phyloP scores from a whole-genome alignment of 1,140 invertebrate genomes.

The Trachymyrmex cornetzi region DNA sequence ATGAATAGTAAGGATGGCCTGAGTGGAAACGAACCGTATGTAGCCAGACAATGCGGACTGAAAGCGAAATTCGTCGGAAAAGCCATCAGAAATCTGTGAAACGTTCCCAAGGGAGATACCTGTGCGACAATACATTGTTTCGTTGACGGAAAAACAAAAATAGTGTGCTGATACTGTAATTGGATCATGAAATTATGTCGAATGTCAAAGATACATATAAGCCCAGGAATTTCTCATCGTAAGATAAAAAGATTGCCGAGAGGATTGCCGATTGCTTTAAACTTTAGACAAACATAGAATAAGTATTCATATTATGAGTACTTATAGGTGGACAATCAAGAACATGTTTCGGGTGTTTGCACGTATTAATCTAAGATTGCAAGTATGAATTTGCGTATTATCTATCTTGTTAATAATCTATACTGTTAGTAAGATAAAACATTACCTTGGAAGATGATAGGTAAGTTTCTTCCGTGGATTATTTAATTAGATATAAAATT shows the following conservation, averaged over 20 bases:
- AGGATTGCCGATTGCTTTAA: background rate
- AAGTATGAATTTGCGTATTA: slow-evolving; percentile 9
- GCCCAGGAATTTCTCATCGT: too few relatives aligned
- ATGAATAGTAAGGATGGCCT: slow-evolving; percentile 82
- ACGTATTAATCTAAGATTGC: background rate
- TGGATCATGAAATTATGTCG: background rate
- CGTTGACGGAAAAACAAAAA: slow-evolving; percentile 1
- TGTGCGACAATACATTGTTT: background rate
- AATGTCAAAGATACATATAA: background rate
- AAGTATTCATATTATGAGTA: background rate
- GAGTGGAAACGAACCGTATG: slow-evolving; percentile 4
- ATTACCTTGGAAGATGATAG: background rate
- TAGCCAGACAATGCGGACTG: slow-evolving; percentile 11
- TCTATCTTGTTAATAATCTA: background rate
- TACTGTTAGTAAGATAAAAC: slow-evolving; percentile 1
- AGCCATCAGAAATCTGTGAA: slow-evolving; percentile 15
- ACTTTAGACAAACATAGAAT: background rate
- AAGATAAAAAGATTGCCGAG: too few relatives aligned
- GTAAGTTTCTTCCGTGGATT: too few relatives aligned
- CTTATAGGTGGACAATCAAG: background rate
- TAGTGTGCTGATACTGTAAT: background rate
- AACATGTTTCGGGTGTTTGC: background rate
- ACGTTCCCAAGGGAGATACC: slow-evolving; percentile 29
- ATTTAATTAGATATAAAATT: too few relatives aligned
- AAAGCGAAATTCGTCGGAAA: slow-evolving; percentile 41